Base-by-base conservation (phyloP, 2,797 vertebrate genomes). In the Cossypha niveicapilla region DNA sequence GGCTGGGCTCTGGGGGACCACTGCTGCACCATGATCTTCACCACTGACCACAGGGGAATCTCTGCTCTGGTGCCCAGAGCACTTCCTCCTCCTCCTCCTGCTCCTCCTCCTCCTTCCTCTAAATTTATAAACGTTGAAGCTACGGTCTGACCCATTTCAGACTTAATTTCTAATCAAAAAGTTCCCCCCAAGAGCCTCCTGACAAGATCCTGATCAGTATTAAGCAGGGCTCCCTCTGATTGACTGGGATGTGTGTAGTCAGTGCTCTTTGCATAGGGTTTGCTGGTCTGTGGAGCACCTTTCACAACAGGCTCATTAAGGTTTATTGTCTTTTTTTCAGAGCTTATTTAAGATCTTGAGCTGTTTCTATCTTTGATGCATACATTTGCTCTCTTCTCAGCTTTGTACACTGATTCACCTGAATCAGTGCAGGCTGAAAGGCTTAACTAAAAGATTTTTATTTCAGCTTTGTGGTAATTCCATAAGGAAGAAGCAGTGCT, bases 1-100 rank as follows among this genome's bases (percentile, higher is more conserved):
- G 34, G 11, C 19, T 72, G 44, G 32, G 32, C 18, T 60, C 7
- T 24, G 13, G 3, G 4, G 3, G 1, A 18, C 8, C 2, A 1
- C 39, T 35, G 30, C 41, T 39, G 41, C 22, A 41, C 39, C 47
- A 3, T 27, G 25, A 19, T 9, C 30, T 60, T 53, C 18, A 27
- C 25, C 61, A 19, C 25, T 6, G 10, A 7, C 54, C 47, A 41
- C 30, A 41, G 39, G 47, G 21, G 8, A 18, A 18, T 53, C 28
- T 23, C 28, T 60, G 34, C 12, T 34, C 30, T 67, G 34, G 25
- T 12, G 15, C n/a, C 13, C 50, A 17, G 27, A 42, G 27, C 8
- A 7, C 16, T 54, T 53, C 7, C 12, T 41, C 16, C 60, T 53
- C 25, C 18, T 73, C 15, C 18, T 73, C 14, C n/a, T n/a, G n/a